Base-by-base conservation (phyloP, 2,797 vertebrate species). In the Epinephelus malabaricus region DNA sequence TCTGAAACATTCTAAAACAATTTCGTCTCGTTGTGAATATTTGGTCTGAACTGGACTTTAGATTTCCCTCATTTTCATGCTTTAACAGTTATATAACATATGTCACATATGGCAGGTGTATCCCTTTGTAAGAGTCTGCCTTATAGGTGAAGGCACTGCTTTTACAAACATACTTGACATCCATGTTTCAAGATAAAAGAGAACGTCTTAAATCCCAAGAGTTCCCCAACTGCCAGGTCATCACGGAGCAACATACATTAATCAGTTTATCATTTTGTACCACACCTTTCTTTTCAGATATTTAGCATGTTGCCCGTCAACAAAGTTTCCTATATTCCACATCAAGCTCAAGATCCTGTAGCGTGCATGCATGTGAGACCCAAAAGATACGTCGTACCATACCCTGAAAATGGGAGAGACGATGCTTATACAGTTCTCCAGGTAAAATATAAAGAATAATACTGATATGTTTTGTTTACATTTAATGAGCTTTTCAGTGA, bases 311-410 rank as follows among this genome's bases (percentile, higher is more conserved):
- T 94, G 56, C 87, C 90, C 1, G 58, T 85, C 17, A 81, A 1
- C 17, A 85, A 60, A 66, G 0, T 2, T 2, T 11, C 27, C 0
- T 0, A 14, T 11, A 27, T 85, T 67, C 88, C 92, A 12, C 50
- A 79, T 14, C 17, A 73, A 1, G 40, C 72, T 50, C 0, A 46
- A 18, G 93, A 94, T 51, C 0, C 21, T 43, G 0, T 3, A 0
- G 5, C 49, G 8, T 94, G 93, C 25, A 13, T 93, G 40, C 50
- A 0, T 1, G 84, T 94, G 47, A 82, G 92, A 63, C 59, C 76
- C 3, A 90, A 23, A 67, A 83, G 91, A 76, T 82, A 43, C 1
- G 0, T 73, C 5, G 0, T 67, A 0, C 76, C 69, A 1, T 11
- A 55, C 38, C 73, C 68, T 13, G 4, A 19, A 15, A 15, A 1